Evolutionary conservation across 2,113 vertebrate genomes (phyloP).

Genomic region (Gila orcuttii): DNA sequence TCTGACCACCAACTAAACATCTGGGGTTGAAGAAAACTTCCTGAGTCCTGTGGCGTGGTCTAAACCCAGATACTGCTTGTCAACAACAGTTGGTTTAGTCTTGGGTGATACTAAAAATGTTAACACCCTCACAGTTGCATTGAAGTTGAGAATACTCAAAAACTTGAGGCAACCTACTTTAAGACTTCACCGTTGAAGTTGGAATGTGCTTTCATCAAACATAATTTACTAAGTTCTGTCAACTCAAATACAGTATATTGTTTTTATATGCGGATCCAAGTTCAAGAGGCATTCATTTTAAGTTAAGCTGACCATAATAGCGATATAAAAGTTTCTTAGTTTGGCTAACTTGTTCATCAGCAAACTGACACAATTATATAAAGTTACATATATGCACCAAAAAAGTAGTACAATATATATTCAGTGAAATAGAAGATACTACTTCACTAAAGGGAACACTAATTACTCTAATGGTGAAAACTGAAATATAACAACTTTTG

Average conservation of each 20-base stretch:
- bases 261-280: neutral
- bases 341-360: neutral
- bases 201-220: neutral
- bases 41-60: neutral
- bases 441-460: neutral
- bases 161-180: neutral
- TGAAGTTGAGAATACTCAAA: neutral
- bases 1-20: slow-evolving; percentile 39
- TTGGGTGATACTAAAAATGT: slow-evolving; percentile 18
- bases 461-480: neutral
- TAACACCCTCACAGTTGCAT: neutral
- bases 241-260: neutral
- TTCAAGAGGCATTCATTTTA: neutral
- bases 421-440: neutral
- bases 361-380: neutral
- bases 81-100: slow-evolving; percentile 11
- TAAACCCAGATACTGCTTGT: slow-evolving; percentile 23
- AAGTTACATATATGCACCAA: too few species aligned
- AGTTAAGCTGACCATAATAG: neutral
- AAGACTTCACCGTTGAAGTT: neutral
- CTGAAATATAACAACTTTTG: too few species aligned
- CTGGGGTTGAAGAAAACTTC: slow-evolving; percentile 14
- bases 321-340: neutral
- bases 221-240: neutral
- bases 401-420: too few species aligned